These are phyloP conservation scores for Diarsia mendica DNA, from an alignment of 2,888 invertebrate species.

Conservation along the genomic window DNA sequence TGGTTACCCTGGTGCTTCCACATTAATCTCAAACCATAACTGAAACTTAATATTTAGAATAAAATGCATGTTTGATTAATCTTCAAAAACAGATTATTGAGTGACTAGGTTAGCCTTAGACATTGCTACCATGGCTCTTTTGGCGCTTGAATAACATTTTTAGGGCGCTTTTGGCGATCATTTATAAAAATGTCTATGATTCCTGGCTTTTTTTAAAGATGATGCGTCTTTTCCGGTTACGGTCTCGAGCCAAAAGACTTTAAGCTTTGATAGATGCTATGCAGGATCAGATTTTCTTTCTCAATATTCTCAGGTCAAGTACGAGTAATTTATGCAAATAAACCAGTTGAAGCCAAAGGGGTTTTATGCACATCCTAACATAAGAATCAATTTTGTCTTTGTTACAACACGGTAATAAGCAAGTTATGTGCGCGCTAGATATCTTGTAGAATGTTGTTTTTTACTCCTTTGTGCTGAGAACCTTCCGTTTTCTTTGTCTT, in stretches of 20 bases:
- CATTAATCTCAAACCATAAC: no score
- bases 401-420: conserved; percentile 44
- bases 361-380: conserved; percentile 15
- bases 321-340: conserved; percentile 21
- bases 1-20: no score
- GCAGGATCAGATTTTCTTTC: neutral
- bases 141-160: neutral
- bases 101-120: no score
- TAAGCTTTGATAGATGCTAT: neutral
- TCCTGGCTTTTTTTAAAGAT: neutral
- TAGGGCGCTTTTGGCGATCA: neutral
- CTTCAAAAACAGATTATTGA: no score
- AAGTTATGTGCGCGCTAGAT: conserved; percentile 34
- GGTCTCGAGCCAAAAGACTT: neutral
- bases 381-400: conserved; percentile 47
- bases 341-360: conserved; percentile 18
- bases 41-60: no score
- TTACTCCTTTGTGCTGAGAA: conserved; percentile 53
- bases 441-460: conserved; percentile 55
- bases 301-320: neutral
- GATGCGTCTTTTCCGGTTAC: neutral
- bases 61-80: no score
- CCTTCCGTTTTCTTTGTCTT: conserved; percentile 60
- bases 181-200: neutral
- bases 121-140: neutral